phyloP scores from a whole-genome alignment of 1,140 invertebrate genomes.

The Rhagoletis zephyria region DNA sequence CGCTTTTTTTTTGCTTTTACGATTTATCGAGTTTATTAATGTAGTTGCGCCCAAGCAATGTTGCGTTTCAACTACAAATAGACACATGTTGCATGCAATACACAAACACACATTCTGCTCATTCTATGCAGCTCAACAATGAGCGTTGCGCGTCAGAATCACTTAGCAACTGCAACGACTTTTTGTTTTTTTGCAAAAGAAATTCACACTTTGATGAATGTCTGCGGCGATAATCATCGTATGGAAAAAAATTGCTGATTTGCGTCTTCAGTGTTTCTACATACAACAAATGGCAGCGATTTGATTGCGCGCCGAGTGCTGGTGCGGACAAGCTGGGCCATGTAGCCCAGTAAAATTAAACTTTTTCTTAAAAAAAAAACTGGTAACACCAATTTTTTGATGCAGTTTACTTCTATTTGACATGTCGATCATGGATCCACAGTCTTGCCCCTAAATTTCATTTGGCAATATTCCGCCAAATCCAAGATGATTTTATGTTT shows the following conservation, averaged over 20 bases:
- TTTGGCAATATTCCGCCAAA: too few species aligned
- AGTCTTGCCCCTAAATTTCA: too few species aligned
- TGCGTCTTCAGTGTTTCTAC: constrained; percentile 23
- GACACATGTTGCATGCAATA: background rate
- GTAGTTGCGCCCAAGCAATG: background rate
- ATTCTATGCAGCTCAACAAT: background rate
- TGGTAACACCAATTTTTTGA: too few species aligned
- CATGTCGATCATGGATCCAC: too few species aligned
- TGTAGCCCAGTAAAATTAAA: too few species aligned
- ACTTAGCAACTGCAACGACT: background rate
- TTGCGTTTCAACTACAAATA: background rate
- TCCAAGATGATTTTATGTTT: too few species aligned
- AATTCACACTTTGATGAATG: constrained; percentile 50
- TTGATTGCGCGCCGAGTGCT: background rate
- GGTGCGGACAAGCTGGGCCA: background rate
- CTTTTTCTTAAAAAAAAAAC: too few species aligned
- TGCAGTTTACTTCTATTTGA: too few species aligned
- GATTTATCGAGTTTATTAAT: constrained; percentile 48
- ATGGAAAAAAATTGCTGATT: too few species aligned
- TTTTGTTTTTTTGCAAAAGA: background rate
- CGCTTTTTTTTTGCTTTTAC: background rate
- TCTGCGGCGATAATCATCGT: constrained; percentile 33
- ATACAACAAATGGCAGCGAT: background rate
- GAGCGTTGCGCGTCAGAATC: constrained; percentile 18
- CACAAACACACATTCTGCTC: background rate